Percentiles rank a stretch among this genome's conserved stretches.
These are phyloP conservation scores for Heliornis fulica DNA, from an alignment of 2,113 vertebrate genomes.

Conservation along the genomic window DNA sequence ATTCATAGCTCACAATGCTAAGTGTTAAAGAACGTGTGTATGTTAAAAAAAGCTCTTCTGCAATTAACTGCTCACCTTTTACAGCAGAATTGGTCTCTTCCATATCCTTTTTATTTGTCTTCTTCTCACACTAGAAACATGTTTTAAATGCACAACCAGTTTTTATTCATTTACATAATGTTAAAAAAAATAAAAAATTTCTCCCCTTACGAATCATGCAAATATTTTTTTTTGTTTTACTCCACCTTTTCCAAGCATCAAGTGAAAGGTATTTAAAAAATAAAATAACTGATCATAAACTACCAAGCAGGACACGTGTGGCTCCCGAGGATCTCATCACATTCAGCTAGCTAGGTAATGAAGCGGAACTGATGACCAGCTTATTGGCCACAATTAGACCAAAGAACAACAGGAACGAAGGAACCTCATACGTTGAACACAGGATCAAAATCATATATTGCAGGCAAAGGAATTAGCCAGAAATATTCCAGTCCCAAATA, in stretches of 20 bases:
- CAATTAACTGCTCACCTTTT: background rate
- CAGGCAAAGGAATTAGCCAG: background rate
- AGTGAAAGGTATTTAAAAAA: background rate
- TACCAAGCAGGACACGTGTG: background rate
- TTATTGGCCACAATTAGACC: conserved; percentile 9
- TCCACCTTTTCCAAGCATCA: background rate
- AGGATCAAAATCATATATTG: background rate
- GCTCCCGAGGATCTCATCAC: background rate
- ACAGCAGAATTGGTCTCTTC: background rate
- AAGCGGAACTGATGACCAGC: conserved; percentile 30
- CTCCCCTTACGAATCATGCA: background rate
- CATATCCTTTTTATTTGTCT: background rate
- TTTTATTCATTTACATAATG: background rate
- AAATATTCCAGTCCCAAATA: background rate
- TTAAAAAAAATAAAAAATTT: background rate
- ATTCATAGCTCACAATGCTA: background rate
- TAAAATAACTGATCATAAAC: background rate
- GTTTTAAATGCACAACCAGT: background rate
- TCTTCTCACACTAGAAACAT: background rate
- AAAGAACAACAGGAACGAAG: conserved; percentile 14
- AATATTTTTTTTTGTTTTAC: background rate
- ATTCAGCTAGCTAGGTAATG: background rate
- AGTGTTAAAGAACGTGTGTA: background rate
- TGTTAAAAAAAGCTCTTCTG: background rate
- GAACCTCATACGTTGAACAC: background rate